Percentiles rank a stretch among this genome's conserved stretches.
phyloP scores from a whole-genome alignment of 2,888 invertebrate genomes.

The Melipona bicolor region DNA sequence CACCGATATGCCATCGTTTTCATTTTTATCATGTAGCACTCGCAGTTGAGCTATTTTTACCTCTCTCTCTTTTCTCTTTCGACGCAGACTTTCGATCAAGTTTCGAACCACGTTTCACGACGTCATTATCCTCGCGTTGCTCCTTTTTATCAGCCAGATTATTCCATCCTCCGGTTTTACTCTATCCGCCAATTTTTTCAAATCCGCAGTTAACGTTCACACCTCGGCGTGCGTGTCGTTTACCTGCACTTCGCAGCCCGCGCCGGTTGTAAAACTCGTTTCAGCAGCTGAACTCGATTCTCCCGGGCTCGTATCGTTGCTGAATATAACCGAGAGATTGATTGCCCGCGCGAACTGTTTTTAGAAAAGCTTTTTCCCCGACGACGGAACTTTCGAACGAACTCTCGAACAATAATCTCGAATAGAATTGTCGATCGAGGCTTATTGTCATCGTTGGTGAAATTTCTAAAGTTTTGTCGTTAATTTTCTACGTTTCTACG shows the following conservation, averaged over 20 bases:
- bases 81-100: too few species aligned
- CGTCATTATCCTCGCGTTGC: too few species aligned
- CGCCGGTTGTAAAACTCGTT: slow-evolving; percentile 42
- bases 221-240: slow-evolving; percentile 5
- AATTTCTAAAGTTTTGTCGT: neutral
- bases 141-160: neutral
- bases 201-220: neutral
- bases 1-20: neutral
- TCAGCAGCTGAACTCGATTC: slow-evolving; percentile 32
- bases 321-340: slow-evolving; percentile 24
- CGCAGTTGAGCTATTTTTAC: neutral
- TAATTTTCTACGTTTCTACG: neutral
- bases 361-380: slow-evolving; percentile 1
- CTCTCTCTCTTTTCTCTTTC: neutral
- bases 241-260: slow-evolving; percentile 33
- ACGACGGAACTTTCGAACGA: neutral
- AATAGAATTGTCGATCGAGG: neutral
- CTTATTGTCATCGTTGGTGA: too few species aligned
- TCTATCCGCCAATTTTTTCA: neutral
- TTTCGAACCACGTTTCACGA: neutral
- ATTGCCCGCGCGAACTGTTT: neutral
- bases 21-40: too few species aligned
- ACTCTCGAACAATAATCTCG: neutral
- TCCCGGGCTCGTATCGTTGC: slow-evolving; percentile 17
- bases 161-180: neutral